phyloP scores from a whole-genome alignment of 2,113 vertebrate species.

The Spermophilus dauricus region DNA sequence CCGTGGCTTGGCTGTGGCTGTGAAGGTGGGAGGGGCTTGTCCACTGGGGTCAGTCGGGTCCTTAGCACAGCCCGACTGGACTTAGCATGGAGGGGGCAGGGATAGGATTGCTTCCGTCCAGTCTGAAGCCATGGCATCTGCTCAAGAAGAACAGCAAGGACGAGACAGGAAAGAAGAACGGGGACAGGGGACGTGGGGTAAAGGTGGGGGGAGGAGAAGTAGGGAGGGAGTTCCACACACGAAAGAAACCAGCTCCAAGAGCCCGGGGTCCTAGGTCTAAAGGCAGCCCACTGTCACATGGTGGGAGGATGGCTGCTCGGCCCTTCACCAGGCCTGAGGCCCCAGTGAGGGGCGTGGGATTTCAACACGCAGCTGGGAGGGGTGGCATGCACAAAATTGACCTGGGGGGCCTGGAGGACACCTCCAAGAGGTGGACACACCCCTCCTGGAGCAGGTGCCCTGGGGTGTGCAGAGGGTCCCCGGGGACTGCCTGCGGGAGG shows the following conservation, averaged over 20 bases:
- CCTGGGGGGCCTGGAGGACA: background rate
- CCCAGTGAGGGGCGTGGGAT: background rate
- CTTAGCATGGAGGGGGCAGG: background rate
- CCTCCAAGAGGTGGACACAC: background rate
- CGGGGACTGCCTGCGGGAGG: background rate
- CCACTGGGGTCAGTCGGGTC: background rate
- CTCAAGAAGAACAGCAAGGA: background rate
- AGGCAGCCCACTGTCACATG: background rate
- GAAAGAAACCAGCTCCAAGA: background rate
- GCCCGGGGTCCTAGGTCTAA: rapidly evolving
- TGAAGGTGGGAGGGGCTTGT: too few species aligned
- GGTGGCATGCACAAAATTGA: background rate
- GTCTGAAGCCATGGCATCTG: background rate
- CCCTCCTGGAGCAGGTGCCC: background rate
- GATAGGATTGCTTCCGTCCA: background rate
- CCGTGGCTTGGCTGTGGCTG: rapidly evolving
- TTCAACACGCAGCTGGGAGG: background rate
- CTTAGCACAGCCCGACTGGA: background rate
- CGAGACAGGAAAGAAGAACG: too few species aligned
- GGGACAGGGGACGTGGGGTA: too few species aligned
- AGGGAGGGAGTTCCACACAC: too few species aligned
- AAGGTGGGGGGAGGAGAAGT: too few species aligned
- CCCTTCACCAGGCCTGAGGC: background rate
- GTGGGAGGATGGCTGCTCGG: background rate
- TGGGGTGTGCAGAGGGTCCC: background rate